phyloP scores from a whole-genome alignment of 2,888 invertebrate species.

The Sinhomidia bicolor region DNA sequence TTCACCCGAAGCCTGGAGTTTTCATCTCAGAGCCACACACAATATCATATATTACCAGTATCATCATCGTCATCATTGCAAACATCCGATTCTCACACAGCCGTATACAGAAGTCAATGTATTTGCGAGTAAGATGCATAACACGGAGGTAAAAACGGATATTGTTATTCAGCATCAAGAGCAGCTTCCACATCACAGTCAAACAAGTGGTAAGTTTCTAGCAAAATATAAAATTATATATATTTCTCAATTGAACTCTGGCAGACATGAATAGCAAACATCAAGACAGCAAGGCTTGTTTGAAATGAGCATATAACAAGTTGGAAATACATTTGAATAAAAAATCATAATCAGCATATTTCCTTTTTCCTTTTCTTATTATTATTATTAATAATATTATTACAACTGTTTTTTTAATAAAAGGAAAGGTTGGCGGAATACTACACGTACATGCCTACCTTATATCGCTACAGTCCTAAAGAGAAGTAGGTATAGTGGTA shows the following conservation, averaged over 20 bases:
- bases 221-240: neutral
- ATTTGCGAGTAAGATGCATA: constrained; percentile 68
- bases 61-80: no score
- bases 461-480: neutral
- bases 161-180: constrained; percentile 69
- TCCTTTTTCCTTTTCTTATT: no score
- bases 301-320: constrained; percentile 1
- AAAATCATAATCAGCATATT: constrained; percentile 25
- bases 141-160: constrained; percentile 77
- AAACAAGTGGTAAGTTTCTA: constrained; percentile 50
- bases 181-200: constrained; percentile 58
- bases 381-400: no score
- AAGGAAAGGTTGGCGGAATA: neutral
- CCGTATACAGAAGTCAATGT: constrained; percentile 21
- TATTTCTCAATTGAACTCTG: constrained; percentile 27
- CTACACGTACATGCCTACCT: constrained; percentile 6
- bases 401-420: constrained; percentile 13
- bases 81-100: neutral
- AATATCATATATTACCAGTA: no score
- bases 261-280: neutral
- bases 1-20: no score
- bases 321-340: constrained; percentile 12
- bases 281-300: neutral
- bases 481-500: neutral
- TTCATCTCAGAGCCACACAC: no score